These are phyloP conservation scores for Lasioglossum marginatum DNA, from an alignment of 2,888 invertebrate genomes.

Conservation along the genomic window DNA sequence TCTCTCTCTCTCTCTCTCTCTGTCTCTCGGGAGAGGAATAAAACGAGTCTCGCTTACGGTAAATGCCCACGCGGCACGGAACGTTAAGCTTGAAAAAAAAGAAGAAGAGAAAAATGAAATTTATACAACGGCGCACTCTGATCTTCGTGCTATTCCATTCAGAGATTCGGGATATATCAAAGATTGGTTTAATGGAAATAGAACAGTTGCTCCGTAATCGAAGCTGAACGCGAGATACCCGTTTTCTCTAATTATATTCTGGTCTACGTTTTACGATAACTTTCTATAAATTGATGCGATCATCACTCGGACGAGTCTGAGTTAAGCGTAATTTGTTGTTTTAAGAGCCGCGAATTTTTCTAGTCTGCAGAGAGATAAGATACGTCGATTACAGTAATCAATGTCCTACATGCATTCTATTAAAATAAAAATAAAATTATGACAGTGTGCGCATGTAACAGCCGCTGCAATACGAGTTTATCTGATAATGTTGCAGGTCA, in stretches of 20 bases:
- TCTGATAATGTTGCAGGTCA: background rate
- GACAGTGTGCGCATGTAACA: background rate
- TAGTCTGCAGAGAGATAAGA: background rate
- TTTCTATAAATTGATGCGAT: background rate
- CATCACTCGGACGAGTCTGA: background rate
- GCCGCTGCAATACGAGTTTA: background rate
- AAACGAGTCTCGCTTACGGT: constrained; percentile 25
- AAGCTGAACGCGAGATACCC: background rate
- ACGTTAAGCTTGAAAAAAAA: background rate
- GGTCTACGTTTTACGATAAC: background rate
- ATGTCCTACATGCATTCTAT: background rate
- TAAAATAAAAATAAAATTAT: background rate
- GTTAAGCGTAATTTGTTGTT: background rate
- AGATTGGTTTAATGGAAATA: background rate
- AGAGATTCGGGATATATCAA: background rate
- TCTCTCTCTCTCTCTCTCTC: background rate
- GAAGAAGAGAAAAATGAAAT: background rate
- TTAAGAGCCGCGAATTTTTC: background rate
- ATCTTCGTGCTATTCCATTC: background rate
- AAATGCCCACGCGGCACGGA: constrained; percentile 17
- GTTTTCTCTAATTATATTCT: background rate
- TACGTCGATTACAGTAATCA: background rate
- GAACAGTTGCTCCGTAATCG: background rate
- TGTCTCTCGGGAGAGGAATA: background rate
- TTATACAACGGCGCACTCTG: background rate